phyloP scores from a whole-genome alignment of 2,113 vertebrate genomes.

The Paratilapia polleni region DNA sequence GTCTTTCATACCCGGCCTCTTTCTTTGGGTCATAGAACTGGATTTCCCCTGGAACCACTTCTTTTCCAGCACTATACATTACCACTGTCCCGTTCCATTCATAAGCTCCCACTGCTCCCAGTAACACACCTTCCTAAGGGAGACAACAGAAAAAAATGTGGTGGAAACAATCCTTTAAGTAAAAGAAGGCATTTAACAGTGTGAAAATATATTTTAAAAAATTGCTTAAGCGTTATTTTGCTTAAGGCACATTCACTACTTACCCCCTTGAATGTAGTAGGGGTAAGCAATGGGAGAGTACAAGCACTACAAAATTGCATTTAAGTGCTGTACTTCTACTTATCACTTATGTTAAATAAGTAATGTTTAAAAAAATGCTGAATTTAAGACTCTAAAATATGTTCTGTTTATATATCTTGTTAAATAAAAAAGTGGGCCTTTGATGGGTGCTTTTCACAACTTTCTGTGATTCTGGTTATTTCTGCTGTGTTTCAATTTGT shows the following conservation, averaged over 20 bases:
- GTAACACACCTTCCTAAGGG: constrained; percentile 87
- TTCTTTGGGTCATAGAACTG: constrained; percentile 81
- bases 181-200: background rate
- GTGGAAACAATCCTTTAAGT: background rate
- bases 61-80: constrained; percentile 80
- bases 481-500: background rate
- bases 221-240: too few relatives aligned
- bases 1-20: constrained; percentile 83
- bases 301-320: background rate
- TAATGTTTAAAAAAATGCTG: too few relatives aligned
- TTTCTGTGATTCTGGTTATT: background rate
- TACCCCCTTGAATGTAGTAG: background rate
- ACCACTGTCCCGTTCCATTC: constrained; percentile 97
- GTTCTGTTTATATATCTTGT: too few relatives aligned
- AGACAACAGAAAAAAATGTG: background rate
- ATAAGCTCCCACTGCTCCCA: constrained; percentile 96
- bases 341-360: too few relatives aligned
- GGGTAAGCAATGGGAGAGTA: background rate
- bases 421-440: too few relatives aligned
- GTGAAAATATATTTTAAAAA: too few relatives aligned
- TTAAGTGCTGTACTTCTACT: background rate
- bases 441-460: background rate
- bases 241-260: background rate
- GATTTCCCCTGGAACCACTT: constrained; percentile 78
- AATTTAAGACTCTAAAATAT: too few relatives aligned